Conservation (phyloP, 2,113 vertebrate genomes). For the Pholis gunnellus region DNA sequence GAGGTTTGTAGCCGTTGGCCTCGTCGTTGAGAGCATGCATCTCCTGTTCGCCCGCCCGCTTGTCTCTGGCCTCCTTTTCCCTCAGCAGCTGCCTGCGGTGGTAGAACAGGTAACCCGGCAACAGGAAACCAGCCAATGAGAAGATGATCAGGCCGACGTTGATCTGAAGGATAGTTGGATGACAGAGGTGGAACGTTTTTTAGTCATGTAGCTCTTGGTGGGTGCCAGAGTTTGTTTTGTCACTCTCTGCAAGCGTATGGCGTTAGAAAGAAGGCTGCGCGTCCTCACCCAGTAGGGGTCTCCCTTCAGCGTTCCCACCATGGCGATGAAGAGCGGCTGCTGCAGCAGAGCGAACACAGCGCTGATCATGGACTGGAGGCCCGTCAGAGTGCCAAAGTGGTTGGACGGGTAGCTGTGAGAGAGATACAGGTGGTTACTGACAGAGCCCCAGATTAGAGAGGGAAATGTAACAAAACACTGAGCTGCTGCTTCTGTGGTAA, state of each 20-base stretch:
- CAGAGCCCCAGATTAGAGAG: not conserved
- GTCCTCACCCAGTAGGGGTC: constrained; percentile 88
- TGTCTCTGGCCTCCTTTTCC: constrained; percentile 63
- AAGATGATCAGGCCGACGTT: constrained; percentile 85
- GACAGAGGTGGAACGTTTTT: not conserved
- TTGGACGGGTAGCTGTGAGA: constrained; percentile 88
- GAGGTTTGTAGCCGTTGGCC: constrained; percentile 74
- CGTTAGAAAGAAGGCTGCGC: not conserved
- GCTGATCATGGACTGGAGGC: constrained; percentile 93
- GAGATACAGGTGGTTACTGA: constrained; percentile 19
- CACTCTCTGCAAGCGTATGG: not conserved
- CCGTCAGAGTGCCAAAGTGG: constrained; percentile 92
- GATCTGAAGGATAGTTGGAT: constrained; percentile 70
- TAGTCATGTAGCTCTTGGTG: not conserved
- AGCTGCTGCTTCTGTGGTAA: not conserved
- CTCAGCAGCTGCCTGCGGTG: constrained; percentile 78
- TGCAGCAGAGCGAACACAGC: constrained; percentile 90
- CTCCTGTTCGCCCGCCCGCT: constrained; percentile 48
- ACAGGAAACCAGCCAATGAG: constrained; percentile 86
- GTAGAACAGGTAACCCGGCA: constrained; percentile 88
- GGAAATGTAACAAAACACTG: not conserved
- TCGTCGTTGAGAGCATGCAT: constrained; percentile 66
- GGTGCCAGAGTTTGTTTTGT: not conserved
- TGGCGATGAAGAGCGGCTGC: constrained; percentile 89
- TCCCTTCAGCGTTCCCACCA: constrained; percentile 86